These are phyloP conservation scores for Pitta sordida DNA, from an alignment of 2,113 vertebrate species.

Conservation along the genomic window DNA sequence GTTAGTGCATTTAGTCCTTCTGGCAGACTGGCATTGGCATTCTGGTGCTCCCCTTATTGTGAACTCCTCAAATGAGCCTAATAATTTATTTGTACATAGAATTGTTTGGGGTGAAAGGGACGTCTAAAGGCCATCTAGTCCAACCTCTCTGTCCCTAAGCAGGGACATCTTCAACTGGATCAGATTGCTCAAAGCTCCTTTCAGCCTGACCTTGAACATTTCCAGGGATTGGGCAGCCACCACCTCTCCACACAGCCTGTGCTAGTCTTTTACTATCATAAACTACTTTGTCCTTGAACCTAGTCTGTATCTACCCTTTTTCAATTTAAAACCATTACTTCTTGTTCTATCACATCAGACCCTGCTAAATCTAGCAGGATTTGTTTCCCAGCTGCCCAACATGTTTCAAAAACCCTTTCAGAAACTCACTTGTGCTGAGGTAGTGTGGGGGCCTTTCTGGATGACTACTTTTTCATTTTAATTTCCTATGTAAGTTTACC, in stretches of 20 bases:
- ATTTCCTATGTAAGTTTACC: background rate
- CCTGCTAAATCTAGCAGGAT: background rate
- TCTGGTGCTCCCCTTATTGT: background rate
- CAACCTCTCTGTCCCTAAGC: background rate
- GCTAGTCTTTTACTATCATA: background rate
- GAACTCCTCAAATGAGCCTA: background rate
- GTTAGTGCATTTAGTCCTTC: background rate
- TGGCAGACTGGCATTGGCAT: background rate
- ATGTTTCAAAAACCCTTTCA: conserved; percentile 25
- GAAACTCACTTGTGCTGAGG: background rate
- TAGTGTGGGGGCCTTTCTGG: background rate
- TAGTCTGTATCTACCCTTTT: background rate
- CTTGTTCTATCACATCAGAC: background rate
- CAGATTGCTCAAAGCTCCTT: background rate
- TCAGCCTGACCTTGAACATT: background rate
- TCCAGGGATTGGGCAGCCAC: background rate
- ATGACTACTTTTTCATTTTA: background rate
- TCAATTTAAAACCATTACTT: background rate
- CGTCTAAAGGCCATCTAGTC: background rate
- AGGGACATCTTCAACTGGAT: background rate
- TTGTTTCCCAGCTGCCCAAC: conserved; percentile 32
- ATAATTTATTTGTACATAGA: background rate
- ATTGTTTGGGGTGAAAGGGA: background rate
- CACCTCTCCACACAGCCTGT: background rate
- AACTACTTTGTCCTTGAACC: background rate